phyloP scores from a whole-genome alignment of 2,797 vertebrate species.

The Tympanoctomys barrerae region DNA sequence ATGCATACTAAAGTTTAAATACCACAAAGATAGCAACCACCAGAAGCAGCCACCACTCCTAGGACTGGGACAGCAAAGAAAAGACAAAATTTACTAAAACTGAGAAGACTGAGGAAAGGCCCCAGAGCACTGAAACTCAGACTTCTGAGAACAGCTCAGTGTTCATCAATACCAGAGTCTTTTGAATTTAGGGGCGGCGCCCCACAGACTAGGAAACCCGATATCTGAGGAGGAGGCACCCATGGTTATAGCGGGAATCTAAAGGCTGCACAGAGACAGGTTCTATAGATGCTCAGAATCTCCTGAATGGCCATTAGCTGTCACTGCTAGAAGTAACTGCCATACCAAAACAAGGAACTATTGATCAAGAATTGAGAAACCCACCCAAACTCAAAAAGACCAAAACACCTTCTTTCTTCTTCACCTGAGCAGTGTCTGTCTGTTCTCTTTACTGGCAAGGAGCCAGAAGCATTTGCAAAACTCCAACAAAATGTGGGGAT shows the following conservation, averaged over 20 bases:
- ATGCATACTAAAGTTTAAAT: not conserved
- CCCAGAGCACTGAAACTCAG: not conserved
- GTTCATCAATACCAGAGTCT: not conserved
- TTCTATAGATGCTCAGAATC: not conserved
- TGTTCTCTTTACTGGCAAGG: not conserved
- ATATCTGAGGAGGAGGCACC: not conserved
- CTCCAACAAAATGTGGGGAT: not conserved
- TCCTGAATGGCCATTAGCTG: not conserved
- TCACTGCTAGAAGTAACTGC: not conserved
- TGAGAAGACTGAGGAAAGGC: not conserved
- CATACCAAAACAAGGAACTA: not conserved
- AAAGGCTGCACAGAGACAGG: not conserved
- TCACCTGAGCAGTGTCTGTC: not conserved
- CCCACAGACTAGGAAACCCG: not conserved
- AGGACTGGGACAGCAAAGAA: not conserved
- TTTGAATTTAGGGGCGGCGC: not conserved
- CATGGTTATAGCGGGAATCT: not conserved
- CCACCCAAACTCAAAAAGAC: not conserved
- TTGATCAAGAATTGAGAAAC: not conserved
- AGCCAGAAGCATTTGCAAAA: slow-evolving; percentile 38
- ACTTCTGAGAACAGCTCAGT: not conserved
- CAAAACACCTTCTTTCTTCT: not conserved
- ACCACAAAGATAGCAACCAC: not conserved
- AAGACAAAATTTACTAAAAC: slow-evolving; percentile 40
- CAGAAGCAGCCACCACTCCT: not conserved